Percentiles rank a stretch among this genome's conserved stretches.
Evolutionary conservation across 2,797 vertebrate genomes (phyloP).

Genomic region (Anisognathus igniventris): DNA sequence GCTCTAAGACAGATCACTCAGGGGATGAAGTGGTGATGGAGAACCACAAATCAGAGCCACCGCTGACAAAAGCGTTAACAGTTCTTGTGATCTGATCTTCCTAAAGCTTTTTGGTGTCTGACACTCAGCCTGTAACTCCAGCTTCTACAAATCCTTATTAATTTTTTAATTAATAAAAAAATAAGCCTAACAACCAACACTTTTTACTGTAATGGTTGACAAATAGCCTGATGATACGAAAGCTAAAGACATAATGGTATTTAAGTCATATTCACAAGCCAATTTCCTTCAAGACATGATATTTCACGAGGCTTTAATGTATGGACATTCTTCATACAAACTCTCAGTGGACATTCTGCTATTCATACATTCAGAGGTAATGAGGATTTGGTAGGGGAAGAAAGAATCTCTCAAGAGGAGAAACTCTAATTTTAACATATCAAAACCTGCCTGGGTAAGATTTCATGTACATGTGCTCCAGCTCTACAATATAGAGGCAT

Average conservation of each 20-base stretch:
- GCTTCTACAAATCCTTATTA: background rate
- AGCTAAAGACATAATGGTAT: background rate
- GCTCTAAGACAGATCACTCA: background rate
- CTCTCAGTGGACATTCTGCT: background rate
- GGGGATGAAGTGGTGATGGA: background rate
- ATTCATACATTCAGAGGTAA: background rate
- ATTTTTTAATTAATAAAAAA: background rate
- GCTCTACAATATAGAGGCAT: background rate
- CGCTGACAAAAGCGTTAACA: fast-evolving
- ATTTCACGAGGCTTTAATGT: background rate
- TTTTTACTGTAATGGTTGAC: background rate
- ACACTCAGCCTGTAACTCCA: background rate
- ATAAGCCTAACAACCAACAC: background rate
- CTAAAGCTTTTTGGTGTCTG: background rate
- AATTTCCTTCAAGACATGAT: background rate
- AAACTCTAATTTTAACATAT: background rate
- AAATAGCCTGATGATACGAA: background rate
- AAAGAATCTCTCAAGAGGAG: background rate
- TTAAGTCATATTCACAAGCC: background rate
- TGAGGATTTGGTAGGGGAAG: background rate
- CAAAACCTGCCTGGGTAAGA: background rate
- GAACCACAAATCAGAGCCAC: background rate
- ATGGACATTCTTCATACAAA: background rate
- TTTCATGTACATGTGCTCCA: background rate
- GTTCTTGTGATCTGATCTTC: background rate